A percentile compares a stretch with the other conserved stretches of the same genome.
Conservation (phyloP, 2,113 vertebrate genomes). For the Lepus timidus region DNA sequence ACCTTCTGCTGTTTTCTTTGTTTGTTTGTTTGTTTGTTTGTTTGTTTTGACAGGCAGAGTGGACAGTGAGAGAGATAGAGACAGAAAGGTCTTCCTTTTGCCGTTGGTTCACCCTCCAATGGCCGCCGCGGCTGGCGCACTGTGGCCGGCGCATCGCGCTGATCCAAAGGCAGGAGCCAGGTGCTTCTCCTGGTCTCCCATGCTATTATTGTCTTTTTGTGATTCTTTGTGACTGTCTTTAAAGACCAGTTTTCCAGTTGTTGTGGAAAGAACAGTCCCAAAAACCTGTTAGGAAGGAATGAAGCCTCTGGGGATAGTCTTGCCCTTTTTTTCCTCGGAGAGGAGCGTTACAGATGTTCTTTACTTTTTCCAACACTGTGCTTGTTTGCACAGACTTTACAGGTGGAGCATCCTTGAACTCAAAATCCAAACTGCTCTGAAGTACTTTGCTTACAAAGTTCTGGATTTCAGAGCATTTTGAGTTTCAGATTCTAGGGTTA, state of each 20-base stretch:
- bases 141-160: too few species aligned
- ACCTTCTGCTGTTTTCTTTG: not conserved
- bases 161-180: too few species aligned
- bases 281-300: constrained; percentile 31
- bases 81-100: too few species aligned
- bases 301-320: not conserved
- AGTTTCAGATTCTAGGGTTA: not conserved
- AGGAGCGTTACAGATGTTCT: not conserved
- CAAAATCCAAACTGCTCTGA: not conserved
- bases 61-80: too few species aligned
- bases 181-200: too few species aligned
- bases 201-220: not conserved
- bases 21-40: not conserved
- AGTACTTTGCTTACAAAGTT: not conserved
- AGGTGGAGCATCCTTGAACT: not conserved
- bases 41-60: too few species aligned
- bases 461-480: not conserved
- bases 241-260: constrained; percentile 51
- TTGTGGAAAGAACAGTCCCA: constrained; percentile 39
- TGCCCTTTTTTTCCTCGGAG: not conserved
- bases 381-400: not conserved
- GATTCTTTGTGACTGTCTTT: constrained; percentile 49
- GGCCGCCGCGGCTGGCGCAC: too few species aligned
- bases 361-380: not conserved
- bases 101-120: too few species aligned